A percentile compares a stretch with the other conserved stretches of the same genome.
Conservation (phyloP, 2,797 vertebrate genomes). For the Bradypodion pumilum region DNA sequence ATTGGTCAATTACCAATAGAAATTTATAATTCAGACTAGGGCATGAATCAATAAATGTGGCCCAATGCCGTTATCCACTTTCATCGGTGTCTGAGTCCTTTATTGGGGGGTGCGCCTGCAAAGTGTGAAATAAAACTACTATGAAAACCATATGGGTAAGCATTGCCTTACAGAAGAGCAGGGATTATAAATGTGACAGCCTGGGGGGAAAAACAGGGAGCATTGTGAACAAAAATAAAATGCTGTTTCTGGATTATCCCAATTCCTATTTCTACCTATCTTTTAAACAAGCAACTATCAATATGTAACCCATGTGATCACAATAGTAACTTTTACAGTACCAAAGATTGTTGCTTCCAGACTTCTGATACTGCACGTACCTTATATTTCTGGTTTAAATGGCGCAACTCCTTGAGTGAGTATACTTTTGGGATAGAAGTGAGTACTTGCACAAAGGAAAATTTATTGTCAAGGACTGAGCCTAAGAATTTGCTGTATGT, state of each 20-base stretch:
- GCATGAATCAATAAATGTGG: too few species aligned
- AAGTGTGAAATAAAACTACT: background rate
- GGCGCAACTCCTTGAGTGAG: background rate
- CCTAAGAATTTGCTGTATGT: conserved; percentile 11
- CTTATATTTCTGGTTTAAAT: background rate
- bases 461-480: conserved; percentile 8
- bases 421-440: background rate
- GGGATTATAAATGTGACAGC: background rate
- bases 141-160: background rate
- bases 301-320: background rate
- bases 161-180: background rate
- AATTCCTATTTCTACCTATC: background rate
- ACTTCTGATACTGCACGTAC: background rate
- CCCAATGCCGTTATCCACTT: too few species aligned
- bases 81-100: too few species aligned
- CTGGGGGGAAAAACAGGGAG: too few species aligned
- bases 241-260: too few species aligned
- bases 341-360: background rate
- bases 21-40: too few species aligned
- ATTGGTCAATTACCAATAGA: too few species aligned
- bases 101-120: too few species aligned
- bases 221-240: too few species aligned
- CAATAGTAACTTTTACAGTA: background rate
- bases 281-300: background rate
- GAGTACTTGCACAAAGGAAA: background rate